Evolutionary conservation across 2,797 vertebrate species (phyloP).

Genomic region (Anisognathus igniventris): DNA sequence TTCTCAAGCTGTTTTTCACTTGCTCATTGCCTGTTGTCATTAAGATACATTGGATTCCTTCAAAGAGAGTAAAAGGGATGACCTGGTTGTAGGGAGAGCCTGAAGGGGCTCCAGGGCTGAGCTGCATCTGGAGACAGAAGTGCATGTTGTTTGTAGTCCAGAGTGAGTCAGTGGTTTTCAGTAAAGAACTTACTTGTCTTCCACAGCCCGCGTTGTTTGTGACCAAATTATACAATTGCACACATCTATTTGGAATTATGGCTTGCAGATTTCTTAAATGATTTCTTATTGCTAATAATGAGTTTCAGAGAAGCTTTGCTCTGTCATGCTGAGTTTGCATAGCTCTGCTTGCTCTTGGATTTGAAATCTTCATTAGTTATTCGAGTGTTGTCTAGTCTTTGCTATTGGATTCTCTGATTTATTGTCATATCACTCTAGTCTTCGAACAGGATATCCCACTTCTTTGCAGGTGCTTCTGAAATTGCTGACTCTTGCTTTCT

Average conservation of each 20-base stretch:
- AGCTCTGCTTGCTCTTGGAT: not conserved
- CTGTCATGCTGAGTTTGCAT: not conserved
- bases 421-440: not conserved
- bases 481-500: not conserved
- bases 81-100: not conserved
- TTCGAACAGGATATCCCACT: not conserved
- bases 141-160: not conserved
- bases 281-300: not conserved
- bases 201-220: not conserved
- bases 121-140: not conserved
- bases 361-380: not conserved
- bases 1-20: not conserved
- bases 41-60: not conserved
- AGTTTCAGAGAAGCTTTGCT: not conserved
- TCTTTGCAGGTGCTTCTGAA: not conserved
- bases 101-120: not conserved
- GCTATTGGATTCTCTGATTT: not conserved
- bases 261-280: not conserved
- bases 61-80: not conserved
- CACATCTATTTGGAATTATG: not conserved
- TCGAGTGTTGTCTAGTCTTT: not conserved
- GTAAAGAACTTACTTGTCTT: not conserved
- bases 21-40: accelerated
- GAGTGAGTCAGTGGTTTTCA: not conserved
- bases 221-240: not conserved